Evolutionary conservation across 1,140 invertebrate species (phyloP).

Genomic region (Camponotus floridanus): DNA sequence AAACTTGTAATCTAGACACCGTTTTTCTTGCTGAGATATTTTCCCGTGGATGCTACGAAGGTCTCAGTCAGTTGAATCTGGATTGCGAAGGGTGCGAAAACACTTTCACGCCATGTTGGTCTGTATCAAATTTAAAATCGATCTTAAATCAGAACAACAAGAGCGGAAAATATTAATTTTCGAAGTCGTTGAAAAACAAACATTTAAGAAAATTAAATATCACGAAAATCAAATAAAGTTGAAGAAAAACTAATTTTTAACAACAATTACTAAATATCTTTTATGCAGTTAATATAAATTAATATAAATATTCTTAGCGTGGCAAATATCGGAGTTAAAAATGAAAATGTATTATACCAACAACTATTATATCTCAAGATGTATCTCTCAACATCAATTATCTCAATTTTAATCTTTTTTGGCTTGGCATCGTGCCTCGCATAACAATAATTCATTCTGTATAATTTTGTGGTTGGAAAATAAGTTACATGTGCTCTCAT

Average conservation of each 20-base stretch:
- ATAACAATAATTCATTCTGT: conserved; percentile 9
- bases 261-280: too few relatives aligned
- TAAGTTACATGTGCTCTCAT: background rate
- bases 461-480: background rate
- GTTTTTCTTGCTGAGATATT: conserved; percentile 84
- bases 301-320: background rate
- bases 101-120: conserved; percentile 62
- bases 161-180: conserved; percentile 10
- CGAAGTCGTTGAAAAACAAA: background rate
- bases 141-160: conserved; percentile 62
- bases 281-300: background rate
- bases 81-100: conserved; percentile 68
- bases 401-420: conserved; percentile 11
- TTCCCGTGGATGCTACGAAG: conserved; percentile 76
- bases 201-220: background rate
- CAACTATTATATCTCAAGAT: background rate
- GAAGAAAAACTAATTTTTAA: too few relatives aligned
- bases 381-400: conserved; percentile 4
- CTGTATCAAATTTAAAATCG: conserved; percentile 79
- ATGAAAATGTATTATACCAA: background rate
- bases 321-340: background rate
- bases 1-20: conserved; percentile 84
- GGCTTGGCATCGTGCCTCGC: conserved; percentile 19
- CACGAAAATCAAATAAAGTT: too few relatives aligned
- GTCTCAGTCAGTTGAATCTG: conserved; percentile 29